phyloP scores from a whole-genome alignment of 2,113 vertebrate genomes.

The Eclectus roratus region DNA sequence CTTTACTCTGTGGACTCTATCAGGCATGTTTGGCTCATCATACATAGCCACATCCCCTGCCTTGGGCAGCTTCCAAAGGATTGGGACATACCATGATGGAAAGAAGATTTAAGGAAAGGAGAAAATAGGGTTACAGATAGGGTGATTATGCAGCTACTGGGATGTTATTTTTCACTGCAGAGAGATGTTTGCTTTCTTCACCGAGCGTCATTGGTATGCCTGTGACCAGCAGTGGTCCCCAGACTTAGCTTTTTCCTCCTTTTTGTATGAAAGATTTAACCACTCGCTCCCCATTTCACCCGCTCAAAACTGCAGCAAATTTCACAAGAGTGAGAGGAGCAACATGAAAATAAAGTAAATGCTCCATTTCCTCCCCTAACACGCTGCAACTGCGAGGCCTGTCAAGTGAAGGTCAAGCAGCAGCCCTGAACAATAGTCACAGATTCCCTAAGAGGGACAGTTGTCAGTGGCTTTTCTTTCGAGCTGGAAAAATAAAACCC shows the following conservation, averaged over 20 bases:
- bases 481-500: background rate
- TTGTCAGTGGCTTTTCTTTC: background rate
- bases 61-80: background rate
- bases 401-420: constrained; percentile 39
- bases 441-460: constrained; percentile 16
- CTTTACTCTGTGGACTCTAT: background rate
- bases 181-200: background rate
- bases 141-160: background rate
- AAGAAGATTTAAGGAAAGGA: background rate
- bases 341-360: background rate
- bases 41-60: background rate
- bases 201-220: background rate
- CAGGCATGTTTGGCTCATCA: background rate
- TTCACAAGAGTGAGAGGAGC: background rate
- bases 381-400: background rate
- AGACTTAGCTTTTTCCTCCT: background rate
- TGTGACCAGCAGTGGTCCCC: background rate
- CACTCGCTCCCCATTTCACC: background rate
- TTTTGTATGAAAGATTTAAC: background rate
- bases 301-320: background rate
- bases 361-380: background rate
- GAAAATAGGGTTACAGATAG: background rate
- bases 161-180: background rate
- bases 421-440: background rate
- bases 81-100: background rate